Conservation (phyloP, 35 echinoderm and acorn worm genomes). For the Acanthaster planci region DNA sequence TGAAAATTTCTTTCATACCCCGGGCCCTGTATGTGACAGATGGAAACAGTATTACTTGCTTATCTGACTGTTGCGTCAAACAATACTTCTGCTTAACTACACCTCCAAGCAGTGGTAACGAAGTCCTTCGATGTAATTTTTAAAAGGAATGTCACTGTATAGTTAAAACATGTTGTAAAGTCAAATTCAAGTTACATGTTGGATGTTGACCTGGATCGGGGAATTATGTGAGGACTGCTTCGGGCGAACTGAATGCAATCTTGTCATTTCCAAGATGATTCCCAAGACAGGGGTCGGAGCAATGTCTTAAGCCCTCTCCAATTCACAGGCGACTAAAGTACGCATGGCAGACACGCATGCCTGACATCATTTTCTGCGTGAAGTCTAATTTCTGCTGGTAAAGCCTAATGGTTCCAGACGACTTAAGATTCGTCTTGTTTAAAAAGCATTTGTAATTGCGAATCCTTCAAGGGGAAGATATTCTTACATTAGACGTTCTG, state of each 20-base stretch:
- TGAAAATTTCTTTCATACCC: no score
- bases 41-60: no score
- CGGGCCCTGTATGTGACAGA: no score
- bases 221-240: neutral
- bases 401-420: slow-evolving; percentile 14
- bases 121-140: no score
- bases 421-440: neutral
- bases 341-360: neutral
- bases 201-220: neutral
- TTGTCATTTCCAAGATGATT: slow-evolving; percentile 3
- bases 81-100: no score
- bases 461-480: neutral
- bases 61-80: no score
- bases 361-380: slow-evolving; percentile 2
- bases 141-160: neutral
- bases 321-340: neutral
- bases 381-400: neutral
- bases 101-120: no score
- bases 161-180: neutral
- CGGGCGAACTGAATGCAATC: neutral
- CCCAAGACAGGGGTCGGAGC: slow-evolving; percentile 1
- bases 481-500: no score
- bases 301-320: slow-evolving; percentile 6
- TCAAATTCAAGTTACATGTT: neutral
- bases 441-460: neutral